Evolutionary conservation across 2,113 vertebrate genomes (phyloP), one percentile per base, ranked within the genome.

Genomic region (Geococcyx californianus): DNA sequence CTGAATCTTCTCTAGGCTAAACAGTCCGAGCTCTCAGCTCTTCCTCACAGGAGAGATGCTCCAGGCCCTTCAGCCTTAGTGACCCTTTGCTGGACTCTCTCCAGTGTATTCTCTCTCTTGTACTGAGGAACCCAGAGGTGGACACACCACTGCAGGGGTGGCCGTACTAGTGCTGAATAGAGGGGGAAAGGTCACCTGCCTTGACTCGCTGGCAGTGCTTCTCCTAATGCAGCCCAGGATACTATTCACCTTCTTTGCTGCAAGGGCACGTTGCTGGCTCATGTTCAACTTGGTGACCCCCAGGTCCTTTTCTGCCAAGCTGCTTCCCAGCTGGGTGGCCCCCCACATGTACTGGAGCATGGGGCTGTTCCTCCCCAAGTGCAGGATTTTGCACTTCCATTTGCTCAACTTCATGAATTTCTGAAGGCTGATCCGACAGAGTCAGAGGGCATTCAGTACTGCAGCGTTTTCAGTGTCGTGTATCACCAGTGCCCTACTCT

Each of bases 321-420:
- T 86, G 38, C 38, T 78, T 63, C 36, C n/a, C 33, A 80, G 18
- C 24, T 59, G 4, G 20, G 28, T 64, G 14, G 5, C 23, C 38
- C 62, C 7, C 19, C 36, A 14, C 1, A 2, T 13, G 4, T 29
- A n/a, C 34, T 38, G 21, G 33, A 3, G 3, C 9, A 3, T 52
- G 40, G 26, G 10, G 6, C 42, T 86, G 40, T 70, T 84, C 42
- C 17, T 87, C 18, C 59, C 25, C 26, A 26, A 17, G n/a, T 54
- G n/a, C n/a, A 72, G n/a, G 63, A 63, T 84, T 80, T 67, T 72
- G 18, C 17, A 12, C 23, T 58, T 70, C 8, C 10, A 10, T 56
- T 38, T 34, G 11, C 7, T 80, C 52, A 84, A 38, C 26, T 72
- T 54, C 15, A 15, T 68, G 47, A 38, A 6, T 16, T 84, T 87